Percentiles rank a stretch among this genome's conserved stretches.
These are phyloP conservation scores for Dicrurus megarhynchus DNA, from an alignment of 2,113 vertebrate genomes.

Conservation along the genomic window DNA sequence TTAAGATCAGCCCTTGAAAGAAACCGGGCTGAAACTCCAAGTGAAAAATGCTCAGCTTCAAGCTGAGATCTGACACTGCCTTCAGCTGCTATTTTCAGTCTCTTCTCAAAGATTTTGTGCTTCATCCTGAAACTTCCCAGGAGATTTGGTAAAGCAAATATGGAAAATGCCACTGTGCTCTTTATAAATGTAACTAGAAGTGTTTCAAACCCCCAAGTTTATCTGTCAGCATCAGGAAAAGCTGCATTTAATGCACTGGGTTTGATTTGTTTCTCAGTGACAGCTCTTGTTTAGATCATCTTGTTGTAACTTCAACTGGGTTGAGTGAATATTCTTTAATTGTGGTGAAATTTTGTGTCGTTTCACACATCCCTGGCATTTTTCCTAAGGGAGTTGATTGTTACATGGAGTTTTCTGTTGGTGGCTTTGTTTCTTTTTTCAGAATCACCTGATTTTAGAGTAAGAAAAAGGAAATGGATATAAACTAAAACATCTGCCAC, in stretches of 20 bases:
- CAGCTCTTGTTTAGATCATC: neutral
- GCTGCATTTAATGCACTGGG: rapidly evolving
- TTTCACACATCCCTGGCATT: neutral
- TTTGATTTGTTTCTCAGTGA: neutral
- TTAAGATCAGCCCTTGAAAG: neutral
- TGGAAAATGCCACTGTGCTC: neutral
- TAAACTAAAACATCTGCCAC: neutral
- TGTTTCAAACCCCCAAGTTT: neutral
- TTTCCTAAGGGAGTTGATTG: neutral
- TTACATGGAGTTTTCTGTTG: neutral
- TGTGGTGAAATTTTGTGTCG: neutral
- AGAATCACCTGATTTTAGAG: neutral
- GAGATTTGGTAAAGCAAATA: neutral
- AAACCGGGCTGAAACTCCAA: neutral
- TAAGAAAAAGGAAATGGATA: neutral
- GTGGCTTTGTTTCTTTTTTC: neutral
- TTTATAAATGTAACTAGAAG: neutral
- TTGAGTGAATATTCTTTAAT: neutral
- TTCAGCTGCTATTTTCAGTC: neutral
- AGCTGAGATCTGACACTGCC: neutral
- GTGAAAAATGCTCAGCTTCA: neutral
- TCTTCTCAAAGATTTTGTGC: neutral
- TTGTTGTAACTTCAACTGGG: neutral
- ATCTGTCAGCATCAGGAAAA: neutral
- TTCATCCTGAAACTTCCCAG: neutral